Evolutionary conservation across 2,797 vertebrate genomes (phyloP).

Genomic region (Brachyrhaphis roseni): DNA sequence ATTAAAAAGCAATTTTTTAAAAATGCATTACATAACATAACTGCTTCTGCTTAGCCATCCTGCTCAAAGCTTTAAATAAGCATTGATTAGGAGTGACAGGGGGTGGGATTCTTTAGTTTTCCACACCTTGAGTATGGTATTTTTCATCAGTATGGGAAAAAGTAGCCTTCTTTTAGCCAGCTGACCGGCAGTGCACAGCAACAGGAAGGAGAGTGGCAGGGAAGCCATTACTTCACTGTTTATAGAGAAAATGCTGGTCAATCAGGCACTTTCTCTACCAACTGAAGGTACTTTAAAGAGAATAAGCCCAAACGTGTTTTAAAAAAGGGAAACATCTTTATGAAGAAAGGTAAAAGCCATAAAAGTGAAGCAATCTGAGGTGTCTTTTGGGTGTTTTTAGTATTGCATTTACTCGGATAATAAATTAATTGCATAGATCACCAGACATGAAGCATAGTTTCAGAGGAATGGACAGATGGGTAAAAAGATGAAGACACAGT

Average conservation of each 20-base stretch:
- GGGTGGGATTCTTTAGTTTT: not conserved
- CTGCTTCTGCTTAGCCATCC: not conserved
- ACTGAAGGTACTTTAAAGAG: not conserved
- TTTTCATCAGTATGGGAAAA: not conserved
- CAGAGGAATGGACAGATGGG: constrained; percentile 64
- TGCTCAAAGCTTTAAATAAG: not conserved
- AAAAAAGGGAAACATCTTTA: constrained; percentile 3
- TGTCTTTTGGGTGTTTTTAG: constrained; percentile 47
- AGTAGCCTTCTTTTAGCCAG: not conserved
- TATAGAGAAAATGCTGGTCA: not conserved
- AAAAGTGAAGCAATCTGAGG: constrained; percentile 34
- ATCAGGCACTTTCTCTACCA: not conserved
- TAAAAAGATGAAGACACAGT: constrained; percentile 71
- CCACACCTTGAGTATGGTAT: not conserved
- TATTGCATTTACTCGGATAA: constrained; percentile 72
- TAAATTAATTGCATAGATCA: constrained; percentile 79
- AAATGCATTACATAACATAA: not conserved
- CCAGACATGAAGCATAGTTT: constrained; percentile 65
- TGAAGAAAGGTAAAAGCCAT: constrained; percentile 19
- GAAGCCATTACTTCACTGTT: not conserved
- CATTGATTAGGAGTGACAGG: not conserved
- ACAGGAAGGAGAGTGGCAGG: not conserved
- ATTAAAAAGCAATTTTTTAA: not conserved
- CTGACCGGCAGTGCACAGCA: not conserved
- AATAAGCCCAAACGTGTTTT: not conserved